Evolutionary conservation across 2,113 vertebrate species (phyloP).

Genomic region (Calidris pygmaea): DNA sequence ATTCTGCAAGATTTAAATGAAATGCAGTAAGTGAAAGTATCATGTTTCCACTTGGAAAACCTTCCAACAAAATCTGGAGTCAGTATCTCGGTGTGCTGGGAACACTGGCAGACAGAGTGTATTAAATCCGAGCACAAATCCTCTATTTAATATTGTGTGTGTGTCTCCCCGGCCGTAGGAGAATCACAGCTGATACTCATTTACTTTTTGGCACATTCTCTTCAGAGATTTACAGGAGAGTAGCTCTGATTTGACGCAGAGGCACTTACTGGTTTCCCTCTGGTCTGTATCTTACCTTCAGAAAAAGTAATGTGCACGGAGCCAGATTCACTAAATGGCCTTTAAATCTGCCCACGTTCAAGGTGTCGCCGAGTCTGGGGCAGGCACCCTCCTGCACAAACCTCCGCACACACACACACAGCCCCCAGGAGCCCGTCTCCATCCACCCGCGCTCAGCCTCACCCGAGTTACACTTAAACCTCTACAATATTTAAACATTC

Average conservation of each 20-base stretch:
- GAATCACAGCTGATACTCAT: background rate
- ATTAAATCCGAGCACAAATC: background rate
- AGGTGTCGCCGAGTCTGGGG: background rate
- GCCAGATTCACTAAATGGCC: background rate
- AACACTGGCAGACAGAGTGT: background rate
- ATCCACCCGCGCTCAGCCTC: background rate
- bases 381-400: rapidly evolving
- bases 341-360: background rate
- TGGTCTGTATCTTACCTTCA: background rate
- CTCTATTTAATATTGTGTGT: background rate
- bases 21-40: background rate
- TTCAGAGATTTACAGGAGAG: background rate
- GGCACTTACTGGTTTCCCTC: background rate
- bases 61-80: background rate
- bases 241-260: background rate
- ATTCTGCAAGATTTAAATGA: slow-evolving; percentile 3
- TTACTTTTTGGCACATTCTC: background rate
- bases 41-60: slow-evolving; percentile 1
- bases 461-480: background rate
- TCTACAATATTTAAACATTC: background rate
- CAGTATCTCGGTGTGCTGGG: background rate
- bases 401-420: background rate
- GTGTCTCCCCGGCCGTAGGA: background rate
- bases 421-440: background rate
- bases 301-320: rapidly evolving